A percentile compares a stretch with the other conserved stretches of the same genome.
phyloP scores from a whole-genome alignment of 2,113 vertebrate genomes.

The Uria lomvia region DNA sequence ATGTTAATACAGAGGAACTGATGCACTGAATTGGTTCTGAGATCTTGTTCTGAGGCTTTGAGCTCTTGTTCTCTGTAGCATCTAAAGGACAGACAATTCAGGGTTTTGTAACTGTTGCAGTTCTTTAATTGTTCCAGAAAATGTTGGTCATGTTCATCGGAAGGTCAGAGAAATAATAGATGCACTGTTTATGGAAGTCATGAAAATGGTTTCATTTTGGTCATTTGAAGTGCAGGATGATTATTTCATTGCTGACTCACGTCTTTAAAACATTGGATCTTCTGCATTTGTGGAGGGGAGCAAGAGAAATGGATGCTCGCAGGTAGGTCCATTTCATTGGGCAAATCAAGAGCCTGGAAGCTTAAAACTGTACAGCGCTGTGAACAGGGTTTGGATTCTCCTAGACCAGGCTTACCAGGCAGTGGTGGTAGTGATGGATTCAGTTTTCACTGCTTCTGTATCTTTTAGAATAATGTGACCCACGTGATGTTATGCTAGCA shows the following conservation, averaged over 20 bases:
- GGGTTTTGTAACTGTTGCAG: neutral
- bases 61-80: neutral
- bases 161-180: neutral
- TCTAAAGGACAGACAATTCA: neutral
- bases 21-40: neutral
- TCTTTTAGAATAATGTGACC: neutral
- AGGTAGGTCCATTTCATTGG: neutral
- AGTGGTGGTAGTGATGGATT: neutral
- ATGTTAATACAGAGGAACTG: neutral
- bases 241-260: neutral
- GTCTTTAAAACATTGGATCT: neutral
- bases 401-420: neutral
- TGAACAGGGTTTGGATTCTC: neutral
- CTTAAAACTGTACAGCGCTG: neutral
- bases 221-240: neutral
- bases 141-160: neutral
- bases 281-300: neutral
- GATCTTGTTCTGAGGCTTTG: neutral
- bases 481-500: neutral
- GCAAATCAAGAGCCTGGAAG: neutral
- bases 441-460: neutral
- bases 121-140: neutral
- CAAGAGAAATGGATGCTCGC: neutral
- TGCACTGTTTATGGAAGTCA: neutral
- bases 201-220: neutral